Evolutionary conservation across 2,113 vertebrate genomes (phyloP), one percentile per base, ranked within the genome.

Genomic region (Podiceps cristatus): DNA sequence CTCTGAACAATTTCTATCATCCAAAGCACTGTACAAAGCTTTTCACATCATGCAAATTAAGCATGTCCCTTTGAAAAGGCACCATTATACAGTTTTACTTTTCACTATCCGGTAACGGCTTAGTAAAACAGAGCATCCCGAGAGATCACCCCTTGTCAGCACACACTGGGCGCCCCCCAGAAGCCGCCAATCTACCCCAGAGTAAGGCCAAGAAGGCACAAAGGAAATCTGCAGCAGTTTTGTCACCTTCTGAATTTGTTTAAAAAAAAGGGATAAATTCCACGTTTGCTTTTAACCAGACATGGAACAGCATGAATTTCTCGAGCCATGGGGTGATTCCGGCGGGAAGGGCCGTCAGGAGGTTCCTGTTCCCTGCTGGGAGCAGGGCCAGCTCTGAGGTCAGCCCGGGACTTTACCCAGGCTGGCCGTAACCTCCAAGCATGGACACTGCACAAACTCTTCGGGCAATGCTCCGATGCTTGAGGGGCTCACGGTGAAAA

Each of bases 231-330:
- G 77, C 5, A 5, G 25, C 5, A 25, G 5, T 28, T 28, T 69
- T 52, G 50, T 20, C 45, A 44, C 35, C 42, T 6, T 22, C 37
- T 2, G 7, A 13, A n/a, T 52, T 73, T 29, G 31, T 59, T 59
- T 59, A 4, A 68, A 50, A n/a, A n/a, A 37, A 60, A 18, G 0
- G 5, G 58, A 33, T 63, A 27, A 88, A 76, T 42, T 17, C 58
- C 22, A 1, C 1, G 3, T 73, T 69, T 84, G 76, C 49, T 68
- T 86, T 86, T 15, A 24, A 17, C 11, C 42, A 44, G 42, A 24
- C 22, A 29, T 0, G 8, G 50, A 58, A 0, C 16, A 64, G 18
- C 3, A 3, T 4, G 6, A 13, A 37, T 23, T 60, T 56, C 20
- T 44, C n/a, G 47, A 72, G 58, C 13, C 25, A 18, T 0, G 3